Evolutionary conservation across 2,113 vertebrate species (phyloP).

Genomic region (Pachypanchax playfairii): DNA sequence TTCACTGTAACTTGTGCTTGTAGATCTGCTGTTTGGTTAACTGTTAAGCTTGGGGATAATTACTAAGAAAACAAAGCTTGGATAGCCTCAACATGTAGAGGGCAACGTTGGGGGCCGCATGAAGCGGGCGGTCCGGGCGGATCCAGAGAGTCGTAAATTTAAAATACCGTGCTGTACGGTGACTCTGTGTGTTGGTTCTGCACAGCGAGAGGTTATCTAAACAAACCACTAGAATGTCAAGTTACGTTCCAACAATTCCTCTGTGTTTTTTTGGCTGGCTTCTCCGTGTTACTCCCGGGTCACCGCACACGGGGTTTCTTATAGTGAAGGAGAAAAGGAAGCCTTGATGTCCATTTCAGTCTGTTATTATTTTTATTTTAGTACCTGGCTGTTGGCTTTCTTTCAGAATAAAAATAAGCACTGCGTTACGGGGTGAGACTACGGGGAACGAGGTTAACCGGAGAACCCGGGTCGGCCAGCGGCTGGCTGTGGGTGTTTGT

Average conservation of each 20-base stretch:
- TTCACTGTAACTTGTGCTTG: conserved; percentile 42
- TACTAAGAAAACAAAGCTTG: conserved; percentile 54
- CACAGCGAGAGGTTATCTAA: conserved; percentile 80
- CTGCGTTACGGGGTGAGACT: conserved; percentile 69
- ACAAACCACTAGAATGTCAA: conserved; percentile 84
- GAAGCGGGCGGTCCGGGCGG: conserved; percentile 40
- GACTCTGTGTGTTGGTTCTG: conserved; percentile 52
- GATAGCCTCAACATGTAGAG: conserved; percentile 34
- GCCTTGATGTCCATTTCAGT: conserved; percentile 27
- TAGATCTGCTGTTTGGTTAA: conserved; percentile 24
- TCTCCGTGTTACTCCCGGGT: conserved; percentile 79
- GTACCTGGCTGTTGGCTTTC: conserved; percentile 38
- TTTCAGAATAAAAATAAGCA: conserved; percentile 62
- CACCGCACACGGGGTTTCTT: conserved; percentile 50
- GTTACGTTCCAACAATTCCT: conserved; percentile 82
- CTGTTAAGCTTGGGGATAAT: conserved; percentile 58
- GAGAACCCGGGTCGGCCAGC: conserved; percentile 55
- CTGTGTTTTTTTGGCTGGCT: conserved; percentile 82
- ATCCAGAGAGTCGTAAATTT: conserved; percentile 77
- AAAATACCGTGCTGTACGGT: conserved; percentile 77
- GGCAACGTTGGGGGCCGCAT: conserved; percentile 49
- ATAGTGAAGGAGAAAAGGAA: conserved; percentile 1
- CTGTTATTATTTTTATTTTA: conserved; percentile 31
- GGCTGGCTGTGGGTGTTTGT: conserved; percentile 20
- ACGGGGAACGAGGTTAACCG: conserved; percentile 46